Conservation (phyloP, 2,888 invertebrate genomes). For the Oxyteleia sp. region DNA sequence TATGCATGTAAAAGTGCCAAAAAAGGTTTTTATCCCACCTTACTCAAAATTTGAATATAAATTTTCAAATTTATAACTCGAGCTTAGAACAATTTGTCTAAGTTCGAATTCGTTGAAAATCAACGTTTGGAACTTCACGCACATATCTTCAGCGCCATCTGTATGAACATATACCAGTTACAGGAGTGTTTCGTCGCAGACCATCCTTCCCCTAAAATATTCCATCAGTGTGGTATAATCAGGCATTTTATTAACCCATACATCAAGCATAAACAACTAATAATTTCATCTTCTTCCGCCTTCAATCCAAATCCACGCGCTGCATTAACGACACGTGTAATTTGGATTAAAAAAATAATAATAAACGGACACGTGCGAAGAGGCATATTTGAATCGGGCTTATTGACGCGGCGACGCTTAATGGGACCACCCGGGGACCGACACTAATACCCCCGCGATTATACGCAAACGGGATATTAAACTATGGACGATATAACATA, state of each 20-base stretch:
- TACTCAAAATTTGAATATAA: too few species aligned
- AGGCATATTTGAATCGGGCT: slow-evolving; percentile 71
- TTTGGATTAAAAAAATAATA: slow-evolving; percentile 54
- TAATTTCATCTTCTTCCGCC: neutral
- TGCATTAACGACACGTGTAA: slow-evolving; percentile 52
- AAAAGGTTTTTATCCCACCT: too few species aligned
- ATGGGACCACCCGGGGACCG: slow-evolving; percentile 84
- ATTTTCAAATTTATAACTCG: too few species aligned
- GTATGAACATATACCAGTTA: too few species aligned
- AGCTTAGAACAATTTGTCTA: too few species aligned
- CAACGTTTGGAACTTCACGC: too few species aligned
- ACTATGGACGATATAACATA: slow-evolving; percentile 82
- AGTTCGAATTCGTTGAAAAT: too few species aligned
- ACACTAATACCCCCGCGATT: slow-evolving; percentile 85
- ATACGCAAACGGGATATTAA: slow-evolving; percentile 87
- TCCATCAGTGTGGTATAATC: slow-evolving; percentile 4
- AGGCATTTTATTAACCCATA: slow-evolving; percentile 2
- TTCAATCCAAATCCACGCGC: slow-evolving; percentile 12
- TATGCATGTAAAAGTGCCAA: too few species aligned
- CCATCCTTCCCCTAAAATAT: too few species aligned
- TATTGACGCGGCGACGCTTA: slow-evolving; percentile 79
- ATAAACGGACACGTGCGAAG: slow-evolving; percentile 57
- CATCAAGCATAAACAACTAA: slow-evolving; percentile 23
- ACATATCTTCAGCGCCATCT: too few species aligned
- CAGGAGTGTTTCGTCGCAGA: too few species aligned